Conservation (phyloP, 2,888 invertebrate species). For the Epsilonema sp. region DNA sequence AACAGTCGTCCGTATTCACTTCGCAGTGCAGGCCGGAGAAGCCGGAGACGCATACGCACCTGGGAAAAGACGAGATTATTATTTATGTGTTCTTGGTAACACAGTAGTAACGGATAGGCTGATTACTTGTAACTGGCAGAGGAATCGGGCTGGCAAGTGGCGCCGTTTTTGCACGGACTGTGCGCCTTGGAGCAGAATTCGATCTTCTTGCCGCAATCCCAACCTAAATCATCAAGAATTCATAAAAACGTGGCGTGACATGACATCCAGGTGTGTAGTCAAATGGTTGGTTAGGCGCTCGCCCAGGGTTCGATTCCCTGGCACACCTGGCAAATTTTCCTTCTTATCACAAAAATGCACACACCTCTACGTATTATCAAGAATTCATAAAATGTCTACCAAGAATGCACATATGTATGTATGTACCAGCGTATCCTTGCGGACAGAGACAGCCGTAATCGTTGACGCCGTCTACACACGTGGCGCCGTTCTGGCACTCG, state of each 20-base stretch:
- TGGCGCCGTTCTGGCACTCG: conserved; percentile 81
- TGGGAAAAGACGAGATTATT: too few relatives aligned
- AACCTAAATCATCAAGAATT: conserved; percentile 45
- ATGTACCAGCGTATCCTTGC: conserved; percentile 62
- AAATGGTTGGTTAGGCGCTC: too few relatives aligned
- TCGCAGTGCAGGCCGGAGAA: conserved; percentile 85
- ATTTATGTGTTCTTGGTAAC: too few relatives aligned
- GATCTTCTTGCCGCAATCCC: conserved; percentile 75
- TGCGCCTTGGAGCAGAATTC: conserved; percentile 75
- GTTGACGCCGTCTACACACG: conserved; percentile 67
- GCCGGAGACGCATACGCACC: conserved; percentile 41
- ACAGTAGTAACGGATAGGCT: too few relatives aligned
- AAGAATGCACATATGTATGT: too few relatives aligned
- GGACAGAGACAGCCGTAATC: conserved; percentile 71
- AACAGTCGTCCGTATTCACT: conserved; percentile 77
- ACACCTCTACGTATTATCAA: conserved; percentile 1
- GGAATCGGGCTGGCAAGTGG: conserved; percentile 47
- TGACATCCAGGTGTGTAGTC: too few relatives aligned
- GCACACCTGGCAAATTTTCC: too few relatives aligned
- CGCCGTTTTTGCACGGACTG: conserved; percentile 86
- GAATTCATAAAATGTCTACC: conserved; percentile 8
- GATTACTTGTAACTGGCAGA: too few relatives aligned
- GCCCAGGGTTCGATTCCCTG: too few relatives aligned
- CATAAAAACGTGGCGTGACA: too few relatives aligned
- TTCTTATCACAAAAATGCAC: too few relatives aligned